Conservation (phyloP, 1,140 invertebrate genomes). For the Drosophila watanabei region DNA sequence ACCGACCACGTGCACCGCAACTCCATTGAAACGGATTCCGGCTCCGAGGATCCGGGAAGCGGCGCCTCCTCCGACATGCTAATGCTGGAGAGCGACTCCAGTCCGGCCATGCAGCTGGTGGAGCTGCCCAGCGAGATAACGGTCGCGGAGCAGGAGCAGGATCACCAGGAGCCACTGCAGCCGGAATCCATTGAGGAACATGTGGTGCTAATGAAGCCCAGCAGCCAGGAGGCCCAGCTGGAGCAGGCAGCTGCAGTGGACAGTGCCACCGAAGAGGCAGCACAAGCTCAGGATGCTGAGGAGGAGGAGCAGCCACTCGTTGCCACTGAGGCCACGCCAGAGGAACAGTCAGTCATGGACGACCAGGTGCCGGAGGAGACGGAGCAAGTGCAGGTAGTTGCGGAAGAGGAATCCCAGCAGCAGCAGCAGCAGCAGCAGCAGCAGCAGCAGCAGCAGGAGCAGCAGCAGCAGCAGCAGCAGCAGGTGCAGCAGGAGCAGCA, state of each 20-base stretch:
- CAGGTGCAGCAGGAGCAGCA: too few relatives aligned
- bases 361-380: conserved; percentile 35
- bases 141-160: conserved; percentile 35
- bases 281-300: background rate
- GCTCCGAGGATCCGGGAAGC: conserved; percentile 26
- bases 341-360: conserved; percentile 19
- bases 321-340: conserved; percentile 7
- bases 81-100: conserved; percentile 79
- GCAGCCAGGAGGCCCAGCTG: conserved; percentile 60
- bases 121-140: conserved; percentile 65
- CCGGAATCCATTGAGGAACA: conserved; percentile 64
- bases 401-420: background rate
- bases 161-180: conserved; percentile 11
- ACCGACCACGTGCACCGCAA: conserved; percentile 70
- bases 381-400: conserved; percentile 8
- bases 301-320: conserved; percentile 9
- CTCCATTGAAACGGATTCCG: conserved; percentile 54
- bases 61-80: conserved; percentile 65
- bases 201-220: conserved; percentile 43
- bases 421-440: background rate
- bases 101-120: conserved; percentile 67
- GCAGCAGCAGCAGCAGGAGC: background rate
- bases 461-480: background rate
- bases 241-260: conserved; percentile 44
- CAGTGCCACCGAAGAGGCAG: conserved; percentile 43